Base-by-base conservation (phyloP, 2,888 invertebrate genomes). In the Hirtodrosophila confusa region DNA sequence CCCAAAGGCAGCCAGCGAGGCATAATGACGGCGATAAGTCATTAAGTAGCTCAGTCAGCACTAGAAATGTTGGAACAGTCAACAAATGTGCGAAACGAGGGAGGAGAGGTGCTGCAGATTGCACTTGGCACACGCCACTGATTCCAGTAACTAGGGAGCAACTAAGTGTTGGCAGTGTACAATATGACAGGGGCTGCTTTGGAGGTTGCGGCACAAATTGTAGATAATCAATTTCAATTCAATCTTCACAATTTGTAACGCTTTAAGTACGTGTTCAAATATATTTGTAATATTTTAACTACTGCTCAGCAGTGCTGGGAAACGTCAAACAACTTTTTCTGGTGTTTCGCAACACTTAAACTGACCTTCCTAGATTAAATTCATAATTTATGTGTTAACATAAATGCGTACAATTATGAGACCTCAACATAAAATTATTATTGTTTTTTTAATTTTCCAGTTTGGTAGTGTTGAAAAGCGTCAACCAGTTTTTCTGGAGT, bases 1-100 rank as follows among this genome's bases (percentile, higher is more conserved):
- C 57, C 71, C 63, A 53, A 68, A 53, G 57, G 48, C 55, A 79
- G 48, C 54, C 73, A 78, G 68, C 67, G 72, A 67, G 72, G 50
- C 84, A 80, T 83, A 83, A 83, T 80, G 72, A 73, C 55, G 61
- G 78, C 72, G 70, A 83, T 83, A 80, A 83, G 84, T 83, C 78
- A 83, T 80, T 80, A 83, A 80, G 78, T 80, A 80, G 80, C 80
- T 83, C 72, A 80, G 56, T 68, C 68, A 63, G 72, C 72, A 60
- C 69, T 51, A 40, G 54, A 54, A 57, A 61, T 41, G 73, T 54
- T 57, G 66, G 57, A 71, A 44, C 17, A 72, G 72, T 72, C 67
- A 72, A 67, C 67, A 71, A 61, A 60, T 57, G 45, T 39, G 51
- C 9, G 31, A 9, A 10, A 37, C 31, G 4, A 43, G 29, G n/a